Evolutionary conservation across 1,140 invertebrate species (phyloP), one percentile per base, ranked within the genome.

Genomic region (Bombus sylvicola): DNA sequence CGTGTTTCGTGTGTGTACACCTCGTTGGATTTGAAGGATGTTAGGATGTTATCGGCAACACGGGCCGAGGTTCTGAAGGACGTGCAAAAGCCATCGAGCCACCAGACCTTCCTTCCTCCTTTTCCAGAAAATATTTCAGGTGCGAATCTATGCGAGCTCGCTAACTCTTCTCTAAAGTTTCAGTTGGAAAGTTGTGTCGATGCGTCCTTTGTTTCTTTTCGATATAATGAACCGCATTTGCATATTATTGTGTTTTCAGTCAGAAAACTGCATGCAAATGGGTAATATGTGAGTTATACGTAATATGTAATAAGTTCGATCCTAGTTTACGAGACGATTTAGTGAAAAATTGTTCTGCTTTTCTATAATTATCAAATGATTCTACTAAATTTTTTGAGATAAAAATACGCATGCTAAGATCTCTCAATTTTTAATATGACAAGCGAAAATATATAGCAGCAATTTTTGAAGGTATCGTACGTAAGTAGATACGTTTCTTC

Each of bases 21-120:
- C 81, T 87, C 81, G 81, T 82, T 83, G 80, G 89, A 84, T 86
- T 85, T 75, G 81, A 81, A 68, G 74, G 75, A 87, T 76, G 83
- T 84, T 90, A 53, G 89, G 81, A 88, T 83, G 87, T 87, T 91
- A 91, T 91, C 89, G 90, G 83, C 74, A 86, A 86, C 76, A 64
- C 12, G 64, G 64, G 6, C 64, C 73, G 37, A 85, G 64, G 69
- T 81, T 57, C 71, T 13, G 77, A 72, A 76, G 57, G 77, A 68
- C n/a, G 76, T 68, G n/a, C 59, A 28, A 28, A 69, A 82, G 81
- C 53, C 69, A 47, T 39, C 47, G 64, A 68, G 22, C 69, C n/a
- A 25, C 31, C 71, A 37, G 15, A 41, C 39, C 25, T 41, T 37
- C 31, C 37, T 28, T 3, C 10, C 18, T 22, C 1, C 28, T 10